Evolutionary conservation across 2,797 vertebrate genomes (phyloP).

Genomic region (Diplodus sargus): DNA sequence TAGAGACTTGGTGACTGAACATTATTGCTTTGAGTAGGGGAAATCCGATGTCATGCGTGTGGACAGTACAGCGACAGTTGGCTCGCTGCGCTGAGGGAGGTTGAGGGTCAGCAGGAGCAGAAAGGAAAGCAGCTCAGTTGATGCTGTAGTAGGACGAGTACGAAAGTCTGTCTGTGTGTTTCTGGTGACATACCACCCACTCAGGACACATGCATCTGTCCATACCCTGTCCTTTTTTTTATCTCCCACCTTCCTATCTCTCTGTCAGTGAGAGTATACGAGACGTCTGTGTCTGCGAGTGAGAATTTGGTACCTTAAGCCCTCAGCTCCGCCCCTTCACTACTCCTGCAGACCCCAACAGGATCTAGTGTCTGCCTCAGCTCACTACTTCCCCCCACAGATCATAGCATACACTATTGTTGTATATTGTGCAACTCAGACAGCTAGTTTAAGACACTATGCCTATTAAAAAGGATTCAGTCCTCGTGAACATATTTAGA

Average conservation of each 20-base stretch:
- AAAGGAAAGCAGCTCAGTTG: constrained; percentile 46
- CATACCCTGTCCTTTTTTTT: constrained; percentile 36
- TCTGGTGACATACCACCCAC: constrained; percentile 62
- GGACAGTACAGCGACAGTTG: constrained; percentile 43
- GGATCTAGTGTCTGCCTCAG: constrained; percentile 44
- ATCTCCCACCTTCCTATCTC: constrained; percentile 52
- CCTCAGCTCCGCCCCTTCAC: constrained; percentile 32
- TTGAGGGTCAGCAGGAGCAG: constrained; percentile 44
- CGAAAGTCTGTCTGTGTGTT: constrained; percentile 26
- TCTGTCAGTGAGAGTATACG: constrained; percentile 62
- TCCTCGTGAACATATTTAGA: constrained; percentile 13
- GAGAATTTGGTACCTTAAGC: constrained; percentile 68
- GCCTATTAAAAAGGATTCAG: constrained; percentile 15
- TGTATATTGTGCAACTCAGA: background rate
- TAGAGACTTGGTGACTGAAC: constrained; percentile 16
- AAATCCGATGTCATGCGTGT: constrained; percentile 49
- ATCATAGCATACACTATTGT: constrained; percentile 32
- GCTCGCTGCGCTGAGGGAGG: constrained; percentile 36
- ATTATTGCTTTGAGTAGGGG: constrained; percentile 42
- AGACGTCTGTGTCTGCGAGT: constrained; percentile 64
- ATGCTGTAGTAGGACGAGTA: constrained; percentile 5
- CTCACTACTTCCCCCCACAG: constrained; percentile 65
- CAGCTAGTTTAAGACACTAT: constrained; percentile 13
- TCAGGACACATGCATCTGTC: constrained; percentile 52
- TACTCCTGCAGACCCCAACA: constrained; percentile 38